These are phyloP conservation scores for Aplysina aerophoba DNA, from an alignment of 37 sponge, comb jelly and placozoan genomes.

Conservation along the genomic window DNA sequence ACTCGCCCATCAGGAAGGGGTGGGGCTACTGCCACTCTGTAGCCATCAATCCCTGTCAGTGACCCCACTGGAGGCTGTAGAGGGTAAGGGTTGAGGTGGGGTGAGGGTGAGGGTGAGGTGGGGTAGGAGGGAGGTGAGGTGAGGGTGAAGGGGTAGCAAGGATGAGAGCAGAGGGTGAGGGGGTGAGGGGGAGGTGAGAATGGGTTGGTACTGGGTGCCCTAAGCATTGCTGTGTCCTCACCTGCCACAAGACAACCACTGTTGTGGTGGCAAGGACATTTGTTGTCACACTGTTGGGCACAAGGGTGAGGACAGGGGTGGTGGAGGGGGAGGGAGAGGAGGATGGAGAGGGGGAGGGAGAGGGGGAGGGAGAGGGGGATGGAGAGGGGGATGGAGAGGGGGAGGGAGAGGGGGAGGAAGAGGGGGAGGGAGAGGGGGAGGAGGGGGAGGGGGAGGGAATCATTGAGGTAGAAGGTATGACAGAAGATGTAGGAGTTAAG, in stretches of 20 bases:
- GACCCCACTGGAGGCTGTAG: conserved; percentile 32
- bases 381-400: conserved; percentile 23
- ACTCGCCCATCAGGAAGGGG: conserved; percentile 22
- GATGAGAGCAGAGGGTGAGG: neutral
- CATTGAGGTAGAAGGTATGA: neutral
- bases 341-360: conserved; percentile 19
- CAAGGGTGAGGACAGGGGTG: conserved; percentile 1
- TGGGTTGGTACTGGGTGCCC: neutral
- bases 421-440: neutral
- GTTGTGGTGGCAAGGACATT: neutral
- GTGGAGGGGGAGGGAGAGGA: neutral
- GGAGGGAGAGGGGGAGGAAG: neutral
- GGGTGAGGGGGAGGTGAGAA: neutral
- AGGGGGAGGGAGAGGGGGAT: conserved; percentile 17
- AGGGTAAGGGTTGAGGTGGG: neutral
- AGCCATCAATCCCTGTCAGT: conserved; percentile 45
- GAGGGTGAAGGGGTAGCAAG: no score
- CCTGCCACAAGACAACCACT: neutral
- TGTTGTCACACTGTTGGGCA: neutral
- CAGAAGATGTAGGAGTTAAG: neutral
- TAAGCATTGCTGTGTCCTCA: neutral
- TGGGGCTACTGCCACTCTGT: conserved; percentile 46
- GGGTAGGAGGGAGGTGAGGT: neutral
- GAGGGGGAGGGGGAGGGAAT: neutral
- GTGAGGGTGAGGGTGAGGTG: neutral